Conservation (phyloP, 2,113 vertebrate species). For the Anas platyrhynchos region DNA sequence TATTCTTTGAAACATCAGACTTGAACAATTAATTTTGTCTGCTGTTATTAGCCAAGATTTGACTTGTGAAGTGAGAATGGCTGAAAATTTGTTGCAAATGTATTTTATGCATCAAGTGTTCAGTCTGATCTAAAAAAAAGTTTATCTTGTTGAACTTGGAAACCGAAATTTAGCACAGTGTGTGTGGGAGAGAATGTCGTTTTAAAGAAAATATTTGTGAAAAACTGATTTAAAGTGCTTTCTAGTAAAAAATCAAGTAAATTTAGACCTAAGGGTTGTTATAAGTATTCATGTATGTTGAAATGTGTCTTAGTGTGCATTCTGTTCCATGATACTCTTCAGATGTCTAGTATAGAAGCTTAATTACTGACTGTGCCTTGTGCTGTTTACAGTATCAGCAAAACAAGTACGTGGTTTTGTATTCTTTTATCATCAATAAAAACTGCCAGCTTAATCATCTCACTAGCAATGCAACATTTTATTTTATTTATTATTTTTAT, state of each 20-base stretch:
- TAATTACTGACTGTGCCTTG: neutral
- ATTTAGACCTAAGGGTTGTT: neutral
- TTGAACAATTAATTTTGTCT: neutral
- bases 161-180: neutral
- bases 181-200: neutral
- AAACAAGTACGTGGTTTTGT: neutral
- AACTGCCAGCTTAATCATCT: neutral
- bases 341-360: neutral
- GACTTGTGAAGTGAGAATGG: neutral
- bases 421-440: neutral
- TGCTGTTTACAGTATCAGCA: neutral
- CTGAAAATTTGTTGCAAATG: neutral
- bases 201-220: neutral
- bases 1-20: neutral
- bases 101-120: neutral
- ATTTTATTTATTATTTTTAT: too few species aligned
- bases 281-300: neutral
- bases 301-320: neutral
- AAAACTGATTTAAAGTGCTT: neutral
- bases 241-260: neutral
- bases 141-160: neutral
- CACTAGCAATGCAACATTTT: neutral
- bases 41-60: neutral
- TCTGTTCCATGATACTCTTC: neutral
- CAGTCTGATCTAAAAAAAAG: neutral